These are phyloP conservation scores for Boloria euphrosyne DNA, from an alignment of 2,888 invertebrate genomes.

Conservation along the genomic window DNA sequence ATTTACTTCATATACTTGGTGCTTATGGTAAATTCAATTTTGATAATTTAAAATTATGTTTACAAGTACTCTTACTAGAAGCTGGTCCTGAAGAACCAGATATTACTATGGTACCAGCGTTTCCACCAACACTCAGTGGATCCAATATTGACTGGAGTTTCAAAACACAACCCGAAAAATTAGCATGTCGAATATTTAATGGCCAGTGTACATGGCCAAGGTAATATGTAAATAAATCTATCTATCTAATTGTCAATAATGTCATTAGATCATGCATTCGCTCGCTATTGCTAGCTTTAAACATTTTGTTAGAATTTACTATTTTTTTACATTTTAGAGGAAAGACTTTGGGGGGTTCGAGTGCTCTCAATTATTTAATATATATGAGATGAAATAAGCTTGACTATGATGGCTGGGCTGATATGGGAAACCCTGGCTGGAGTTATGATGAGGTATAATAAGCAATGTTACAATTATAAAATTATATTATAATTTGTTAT, in stretches of 20 bases:
- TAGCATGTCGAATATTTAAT: constrained; percentile 82
- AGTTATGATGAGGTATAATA: constrained; percentile 76
- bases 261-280: not conserved
- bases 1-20: too few relatives aligned
- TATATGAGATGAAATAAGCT: constrained; percentile 83
- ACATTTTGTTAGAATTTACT: not conserved
- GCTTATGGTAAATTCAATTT: too few relatives aligned
- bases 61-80: constrained; percentile 85
- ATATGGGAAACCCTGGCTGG: constrained; percentile 85
- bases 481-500: too few relatives aligned
- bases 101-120: constrained; percentile 84
- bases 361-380: constrained; percentile 85
- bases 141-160: constrained; percentile 88
- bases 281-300: not conserved
- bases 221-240: constrained; percentile 45
- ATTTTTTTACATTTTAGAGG: constrained; percentile 65
- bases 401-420: constrained; percentile 86
- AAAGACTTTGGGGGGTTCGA: constrained; percentile 86
- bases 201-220: constrained; percentile 83
- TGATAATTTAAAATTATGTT: too few relatives aligned
- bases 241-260: too few relatives aligned
- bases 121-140: constrained; percentile 81
- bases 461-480: not conserved
- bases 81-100: constrained; percentile 86
- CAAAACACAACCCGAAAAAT: constrained; percentile 84